Evolutionary conservation across 2,113 vertebrate species (phyloP), one percentile per base, ranked within the genome.

Genomic region (Stegostoma tigrinum): DNA sequence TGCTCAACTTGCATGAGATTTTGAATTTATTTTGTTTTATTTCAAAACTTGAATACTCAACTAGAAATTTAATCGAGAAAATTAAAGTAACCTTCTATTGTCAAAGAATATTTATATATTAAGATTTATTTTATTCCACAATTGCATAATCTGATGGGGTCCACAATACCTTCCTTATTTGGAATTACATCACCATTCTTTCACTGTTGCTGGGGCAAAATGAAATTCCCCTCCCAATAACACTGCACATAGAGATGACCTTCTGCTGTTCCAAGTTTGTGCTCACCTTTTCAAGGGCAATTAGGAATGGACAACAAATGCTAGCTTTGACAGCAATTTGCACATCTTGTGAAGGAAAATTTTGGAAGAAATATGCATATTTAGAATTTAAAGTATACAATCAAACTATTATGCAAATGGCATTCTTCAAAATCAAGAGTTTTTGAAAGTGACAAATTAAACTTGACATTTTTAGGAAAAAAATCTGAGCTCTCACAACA

Each of bases 1-100:
- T 66, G 64, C 95, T 55, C 90, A 95, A 96, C 67, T 95, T 72
- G 14, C 67, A 17, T 72, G 42, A 72, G 27, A 48, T 95, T 45
- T 45, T 68, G 55, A 30, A 23, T 95, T 95, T 27, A 45, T 70
- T 94, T 45, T 45, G n/a, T 27, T 70, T 61, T 94, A 61, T 95
- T 95, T 45, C 67, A 72, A 95, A 95, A 72, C 30, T 72, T 45
- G 8, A 24, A 34, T 52, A 45, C 68, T 94, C 23, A n/a, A 70
- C 48, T 27, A 14, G 42, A 95, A 72, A 75, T 70, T 48, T 48
- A 70, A 27, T 94, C 45, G 66, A 42, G 68, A 94, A 94, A 30
- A 48, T 27, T 45, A 72, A 17, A 34, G 14, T 24, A 24, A 75
- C 52, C 42, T 70, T 95, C 45, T 23, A 72, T 34, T 95, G 1